Evolutionary conservation across 2,113 vertebrate genomes (phyloP).

Genomic region (Pongo abelii): DNA sequence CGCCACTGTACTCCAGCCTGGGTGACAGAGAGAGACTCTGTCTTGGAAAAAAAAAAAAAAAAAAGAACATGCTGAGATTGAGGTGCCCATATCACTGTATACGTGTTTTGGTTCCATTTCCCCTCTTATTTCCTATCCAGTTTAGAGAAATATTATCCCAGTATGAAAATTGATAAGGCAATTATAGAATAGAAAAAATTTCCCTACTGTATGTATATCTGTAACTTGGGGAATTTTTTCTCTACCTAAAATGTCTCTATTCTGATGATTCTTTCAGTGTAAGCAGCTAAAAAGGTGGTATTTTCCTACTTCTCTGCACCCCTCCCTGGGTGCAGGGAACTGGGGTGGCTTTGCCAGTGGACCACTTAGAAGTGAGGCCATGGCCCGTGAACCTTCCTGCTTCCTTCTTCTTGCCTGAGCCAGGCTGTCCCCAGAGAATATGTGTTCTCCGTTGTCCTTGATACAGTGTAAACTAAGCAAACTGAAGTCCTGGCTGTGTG

Average conservation of each 20-base stretch:
- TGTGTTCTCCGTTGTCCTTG: not conserved
- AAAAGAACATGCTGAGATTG: not conserved
- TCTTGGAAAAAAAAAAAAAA: too few species aligned
- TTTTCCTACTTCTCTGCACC: not conserved
- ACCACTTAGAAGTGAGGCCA: not conserved
- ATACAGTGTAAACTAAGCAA: not conserved
- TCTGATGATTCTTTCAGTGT: not conserved
- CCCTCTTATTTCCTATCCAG: not conserved
- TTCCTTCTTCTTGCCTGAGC: constrained; percentile 52
- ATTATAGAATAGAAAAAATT: not conserved
- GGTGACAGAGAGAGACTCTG: too few species aligned
- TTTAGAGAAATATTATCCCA: not conserved
- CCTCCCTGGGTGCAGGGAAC: not conserved
- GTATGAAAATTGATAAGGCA: not conserved
- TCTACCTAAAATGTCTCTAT: not conserved
- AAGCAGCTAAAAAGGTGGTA: not conserved
- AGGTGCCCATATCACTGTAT: not conserved
- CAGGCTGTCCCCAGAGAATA: not conserved
- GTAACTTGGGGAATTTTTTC: not conserved
- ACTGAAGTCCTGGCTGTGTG: too few species aligned
- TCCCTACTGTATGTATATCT: not conserved
- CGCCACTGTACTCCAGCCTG: too few species aligned
- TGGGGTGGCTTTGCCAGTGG: not conserved
- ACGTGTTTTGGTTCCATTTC: not conserved
- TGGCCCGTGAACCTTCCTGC: constrained; percentile 47